These are phyloP conservation scores for Chromoteleia sp. DNA, from an alignment of 2,888 invertebrate genomes.

Conservation along the genomic window DNA sequence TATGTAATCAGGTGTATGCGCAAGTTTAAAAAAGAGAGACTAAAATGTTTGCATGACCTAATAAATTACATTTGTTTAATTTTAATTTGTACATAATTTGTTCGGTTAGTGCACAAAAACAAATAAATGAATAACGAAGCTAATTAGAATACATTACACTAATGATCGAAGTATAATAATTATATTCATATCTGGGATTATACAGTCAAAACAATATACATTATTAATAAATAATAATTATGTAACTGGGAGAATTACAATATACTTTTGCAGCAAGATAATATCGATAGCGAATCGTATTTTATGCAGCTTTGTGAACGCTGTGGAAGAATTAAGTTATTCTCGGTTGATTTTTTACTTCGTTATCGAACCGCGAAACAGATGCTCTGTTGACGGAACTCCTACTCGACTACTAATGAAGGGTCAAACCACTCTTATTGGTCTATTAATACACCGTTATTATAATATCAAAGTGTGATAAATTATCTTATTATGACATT, in stretches of 20 bases:
- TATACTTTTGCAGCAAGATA: neutral
- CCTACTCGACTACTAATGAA: neutral
- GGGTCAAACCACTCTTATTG: conserved; percentile 1
- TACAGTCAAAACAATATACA: too few species aligned
- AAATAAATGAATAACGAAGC: too few species aligned
- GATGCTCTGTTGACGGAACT: conserved; percentile 13
- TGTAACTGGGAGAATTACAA: too few species aligned
- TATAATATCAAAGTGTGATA: conserved; percentile 7
- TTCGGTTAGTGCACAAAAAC: too few species aligned
- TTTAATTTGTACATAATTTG: too few species aligned
- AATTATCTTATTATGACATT: neutral
- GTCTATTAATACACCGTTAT: neutral
- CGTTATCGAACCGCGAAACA: conserved; percentile 22
- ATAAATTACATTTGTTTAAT: too few species aligned
- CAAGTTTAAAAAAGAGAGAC: too few species aligned
- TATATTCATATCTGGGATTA: too few species aligned
- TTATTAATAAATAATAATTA: neutral
- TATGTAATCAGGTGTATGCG: too few species aligned
- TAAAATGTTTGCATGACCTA: too few species aligned
- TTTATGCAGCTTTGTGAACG: neutral
- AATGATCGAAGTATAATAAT: too few species aligned
- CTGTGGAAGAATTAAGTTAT: conserved; percentile 4
- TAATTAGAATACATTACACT: too few species aligned
- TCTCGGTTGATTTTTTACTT: conserved; percentile 31
- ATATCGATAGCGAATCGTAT: neutral